Evolutionary conservation across 2,113 vertebrate genomes (phyloP), one percentile per base, ranked within the genome.

Genomic region (Desmodus rotundus): DNA sequence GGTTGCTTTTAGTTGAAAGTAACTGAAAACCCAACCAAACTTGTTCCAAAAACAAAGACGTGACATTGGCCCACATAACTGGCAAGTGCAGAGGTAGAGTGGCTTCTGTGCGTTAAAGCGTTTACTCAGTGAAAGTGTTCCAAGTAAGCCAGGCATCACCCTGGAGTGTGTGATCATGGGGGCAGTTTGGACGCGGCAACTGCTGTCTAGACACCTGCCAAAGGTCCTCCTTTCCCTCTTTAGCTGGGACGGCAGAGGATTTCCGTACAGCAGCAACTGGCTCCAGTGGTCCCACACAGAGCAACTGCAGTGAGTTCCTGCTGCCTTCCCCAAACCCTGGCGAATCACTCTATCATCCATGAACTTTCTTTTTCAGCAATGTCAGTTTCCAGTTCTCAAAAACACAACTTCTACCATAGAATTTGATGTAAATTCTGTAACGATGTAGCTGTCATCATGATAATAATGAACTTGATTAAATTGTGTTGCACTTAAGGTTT

Each of bases 21-120:
- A 92, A 86, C 63, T 80, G 38, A 96, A 95, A 94, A 82, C 26
- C 38, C 82, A 95, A 61, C 45, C 41, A 73, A 72, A 94, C 33
- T 72, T 58, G 26, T 43, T 87, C 36, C 82, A 90, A 94, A 16
- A 52, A 63, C 50, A 84, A 89, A 96, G 63, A 74, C 33, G 22
- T 31, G 19, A 0, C 20, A 2, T 43, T n/a, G 38, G 16, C 24
- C n/a, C 47, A 16, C 26, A 22, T 56, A 43, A 54, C 4, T 36
- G 56, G 33, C 43, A 93, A 67, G 38, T 9, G 45, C 24, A 67
- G 38, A 93, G 16, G 19, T 3, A 52, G 36, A 72, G 54, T 4
- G 26, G 3, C 19, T 80, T 65, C 13, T 12, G n/a, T 33, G 10
- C 20, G 31, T 43, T n/a, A n/a, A n/a, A n/a, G n/a, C n/a, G n/a